Conservation (phyloP, 2,888 invertebrate genomes). For the Lysandra bellargus region DNA sequence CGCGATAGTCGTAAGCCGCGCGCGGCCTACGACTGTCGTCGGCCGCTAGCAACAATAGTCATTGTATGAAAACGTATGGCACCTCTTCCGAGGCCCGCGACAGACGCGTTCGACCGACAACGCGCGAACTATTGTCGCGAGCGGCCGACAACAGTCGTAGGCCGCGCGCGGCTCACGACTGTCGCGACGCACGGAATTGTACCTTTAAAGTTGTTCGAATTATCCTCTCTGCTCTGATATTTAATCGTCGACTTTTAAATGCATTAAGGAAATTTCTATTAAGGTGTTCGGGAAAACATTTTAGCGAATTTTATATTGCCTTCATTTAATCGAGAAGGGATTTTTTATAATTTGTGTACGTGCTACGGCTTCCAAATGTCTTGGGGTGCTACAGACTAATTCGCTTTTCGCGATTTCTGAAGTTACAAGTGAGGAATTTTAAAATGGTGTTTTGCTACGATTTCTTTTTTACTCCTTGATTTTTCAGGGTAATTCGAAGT, state of each 20-base stretch:
- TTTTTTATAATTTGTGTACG: conserved; percentile 23
- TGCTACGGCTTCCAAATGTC: not conserved
- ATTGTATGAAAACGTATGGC: too few species aligned
- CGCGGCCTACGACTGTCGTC: too few species aligned
- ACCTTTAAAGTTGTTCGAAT: too few species aligned
- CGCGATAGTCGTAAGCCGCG: too few species aligned
- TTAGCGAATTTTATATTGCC: conserved; percentile 10
- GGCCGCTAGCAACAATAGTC: too few species aligned
- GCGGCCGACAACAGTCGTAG: too few species aligned
- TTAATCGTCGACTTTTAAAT: conserved; percentile 11
- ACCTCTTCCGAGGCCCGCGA: too few species aligned
- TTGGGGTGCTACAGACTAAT: not conserved
- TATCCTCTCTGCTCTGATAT: not conserved
- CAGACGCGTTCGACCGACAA: too few species aligned
- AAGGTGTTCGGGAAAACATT: conserved; percentile 26
- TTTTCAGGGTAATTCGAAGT: not conserved
- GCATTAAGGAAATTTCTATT: conserved; percentile 29
- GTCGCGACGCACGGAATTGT: too few species aligned
- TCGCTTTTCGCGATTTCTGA: not conserved
- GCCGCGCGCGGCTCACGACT: too few species aligned
- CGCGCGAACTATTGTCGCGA: too few species aligned
- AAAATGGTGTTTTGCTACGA: not conserved
- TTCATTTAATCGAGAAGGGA: not conserved
- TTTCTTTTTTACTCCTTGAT: not conserved
- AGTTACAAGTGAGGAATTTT: not conserved